Evolutionary conservation across 2,797 vertebrate species (phyloP).

Genomic region (Rallus crepitans): DNA sequence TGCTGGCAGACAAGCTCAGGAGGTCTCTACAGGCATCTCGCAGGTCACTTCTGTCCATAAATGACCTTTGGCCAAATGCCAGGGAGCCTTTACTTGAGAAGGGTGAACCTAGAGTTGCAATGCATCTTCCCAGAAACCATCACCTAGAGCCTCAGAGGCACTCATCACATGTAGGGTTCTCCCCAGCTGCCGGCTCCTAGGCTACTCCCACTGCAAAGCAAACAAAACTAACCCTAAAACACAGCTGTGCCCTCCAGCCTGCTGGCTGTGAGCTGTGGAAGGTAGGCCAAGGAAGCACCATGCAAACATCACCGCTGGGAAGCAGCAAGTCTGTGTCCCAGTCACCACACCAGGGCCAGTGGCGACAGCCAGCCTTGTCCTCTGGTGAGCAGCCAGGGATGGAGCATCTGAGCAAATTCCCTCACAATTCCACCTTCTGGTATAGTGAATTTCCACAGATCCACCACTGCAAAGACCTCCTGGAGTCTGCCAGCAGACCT

Average conservation of each 20-base stretch:
- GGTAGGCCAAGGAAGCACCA: not conserved
- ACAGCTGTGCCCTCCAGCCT: not conserved
- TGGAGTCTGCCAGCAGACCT: not conserved
- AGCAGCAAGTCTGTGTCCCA: not conserved
- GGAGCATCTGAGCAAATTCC: not conserved
- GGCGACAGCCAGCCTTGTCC: not conserved
- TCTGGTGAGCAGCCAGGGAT: not conserved
- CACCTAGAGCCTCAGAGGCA: too few species aligned
- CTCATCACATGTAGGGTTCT: accelerated
- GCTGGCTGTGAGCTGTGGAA: not conserved
- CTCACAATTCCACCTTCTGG: not conserved
- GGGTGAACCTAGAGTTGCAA: not conserved
- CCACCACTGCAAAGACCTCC: not conserved
- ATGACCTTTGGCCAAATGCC: not conserved
- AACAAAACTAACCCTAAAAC: not conserved
- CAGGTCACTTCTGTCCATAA: not conserved
- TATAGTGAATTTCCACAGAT: not conserved
- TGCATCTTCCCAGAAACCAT: not conserved
- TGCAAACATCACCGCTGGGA: accelerated
- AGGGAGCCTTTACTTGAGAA: not conserved
- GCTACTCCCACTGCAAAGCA: not conserved
- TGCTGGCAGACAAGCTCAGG: not conserved
- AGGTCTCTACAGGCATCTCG: not conserved
- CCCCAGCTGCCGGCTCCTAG: not conserved
- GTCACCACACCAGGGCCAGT: not conserved